Evolutionary conservation across 2,113 vertebrate genomes (phyloP).

Genomic region (Gadus chalcogrammus): DNA sequence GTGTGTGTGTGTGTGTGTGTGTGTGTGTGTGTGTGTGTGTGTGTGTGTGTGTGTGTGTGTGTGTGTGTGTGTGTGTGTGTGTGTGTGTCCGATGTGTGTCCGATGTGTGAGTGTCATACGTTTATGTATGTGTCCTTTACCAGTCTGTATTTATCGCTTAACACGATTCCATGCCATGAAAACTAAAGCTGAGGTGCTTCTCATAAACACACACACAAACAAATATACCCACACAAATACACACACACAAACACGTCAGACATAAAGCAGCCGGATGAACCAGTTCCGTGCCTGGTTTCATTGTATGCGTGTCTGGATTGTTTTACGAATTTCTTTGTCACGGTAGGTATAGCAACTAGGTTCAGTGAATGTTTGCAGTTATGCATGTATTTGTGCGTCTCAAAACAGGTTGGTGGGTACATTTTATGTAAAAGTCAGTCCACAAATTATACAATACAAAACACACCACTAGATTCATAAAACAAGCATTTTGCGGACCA

Average conservation of each 20-base stretch:
- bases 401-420: too few species aligned
- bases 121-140: background rate
- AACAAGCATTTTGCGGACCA: too few species aligned
- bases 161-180: background rate
- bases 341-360: background rate
- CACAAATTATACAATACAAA: too few species aligned
- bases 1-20: too few species aligned
- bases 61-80: background rate
- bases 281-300: constrained; percentile 13
- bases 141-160: background rate
- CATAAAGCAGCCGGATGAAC: constrained; percentile 18
- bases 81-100: background rate
- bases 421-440: too few species aligned
- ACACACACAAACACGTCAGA: background rate
- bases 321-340: too few species aligned
- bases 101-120: too few species aligned
- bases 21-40: too few species aligned
- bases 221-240: background rate
- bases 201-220: background rate
- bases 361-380: background rate
- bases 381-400: constrained; percentile 1
- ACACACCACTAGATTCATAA: too few species aligned
- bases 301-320: background rate
- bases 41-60: too few species aligned
- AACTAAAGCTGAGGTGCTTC: background rate